Conservation (phyloP, 2,888 invertebrate genomes). For the Cryptosula pallasiana region DNA sequence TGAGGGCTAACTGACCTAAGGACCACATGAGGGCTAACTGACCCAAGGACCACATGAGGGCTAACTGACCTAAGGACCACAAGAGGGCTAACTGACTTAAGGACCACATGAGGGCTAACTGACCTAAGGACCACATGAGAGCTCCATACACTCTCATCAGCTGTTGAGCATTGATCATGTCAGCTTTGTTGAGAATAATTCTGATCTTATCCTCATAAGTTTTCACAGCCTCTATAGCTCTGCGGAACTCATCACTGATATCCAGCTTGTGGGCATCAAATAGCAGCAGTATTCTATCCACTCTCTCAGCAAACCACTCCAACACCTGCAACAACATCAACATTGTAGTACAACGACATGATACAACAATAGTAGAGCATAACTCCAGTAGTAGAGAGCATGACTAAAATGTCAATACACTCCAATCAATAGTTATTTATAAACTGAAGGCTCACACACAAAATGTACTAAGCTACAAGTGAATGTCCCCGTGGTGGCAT, state of each 20-base stretch:
- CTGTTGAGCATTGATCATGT: slow-evolving; percentile 38
- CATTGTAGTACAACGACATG: no score
- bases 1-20: not conserved
- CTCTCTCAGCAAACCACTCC: slow-evolving; percentile 33
- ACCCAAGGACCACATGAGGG: not conserved
- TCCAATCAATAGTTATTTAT: no score
- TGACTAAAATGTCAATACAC: no score
- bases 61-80: not conserved
- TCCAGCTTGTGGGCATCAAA: slow-evolving; percentile 36
- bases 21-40: not conserved
- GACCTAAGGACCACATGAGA: slow-evolving; percentile 42
- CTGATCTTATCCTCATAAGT: slow-evolving; percentile 31
- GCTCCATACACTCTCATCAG: slow-evolving; percentile 38
- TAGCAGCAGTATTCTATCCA: slow-evolving; percentile 34
- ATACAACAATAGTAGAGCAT: no score
- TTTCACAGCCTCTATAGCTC: slow-evolving; percentile 31
- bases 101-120: slow-evolving; percentile 26
- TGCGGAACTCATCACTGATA: slow-evolving; percentile 35
- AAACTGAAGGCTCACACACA: no score
- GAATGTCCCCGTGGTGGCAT: no score
- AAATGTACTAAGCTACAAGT: no score
- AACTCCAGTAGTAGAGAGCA: no score
- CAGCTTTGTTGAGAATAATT: slow-evolving; percentile 39
- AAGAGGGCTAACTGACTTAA: not conserved
- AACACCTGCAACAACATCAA: slow-evolving; percentile 28